Evolutionary conservation across 2,113 vertebrate genomes (phyloP).

Genomic region (Ellobius talpinus): DNA sequence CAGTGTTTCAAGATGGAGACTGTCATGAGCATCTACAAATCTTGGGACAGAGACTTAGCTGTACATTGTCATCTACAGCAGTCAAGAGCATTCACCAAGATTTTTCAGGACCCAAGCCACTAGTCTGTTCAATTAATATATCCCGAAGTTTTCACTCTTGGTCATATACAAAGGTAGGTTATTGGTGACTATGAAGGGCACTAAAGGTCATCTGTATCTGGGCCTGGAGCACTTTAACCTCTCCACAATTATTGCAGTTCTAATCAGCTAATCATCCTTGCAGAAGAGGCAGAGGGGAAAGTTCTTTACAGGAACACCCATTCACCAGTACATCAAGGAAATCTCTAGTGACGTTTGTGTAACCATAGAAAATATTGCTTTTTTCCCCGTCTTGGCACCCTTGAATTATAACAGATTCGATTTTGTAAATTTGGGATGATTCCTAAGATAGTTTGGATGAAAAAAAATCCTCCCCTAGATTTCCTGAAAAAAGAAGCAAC

Average conservation of each 20-base stretch:
- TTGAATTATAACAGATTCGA: neutral
- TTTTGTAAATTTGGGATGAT: neutral
- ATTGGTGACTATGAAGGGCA: neutral
- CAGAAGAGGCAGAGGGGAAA: neutral
- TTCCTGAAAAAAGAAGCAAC: neutral
- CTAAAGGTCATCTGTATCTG: neutral
- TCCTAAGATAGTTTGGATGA: neutral
- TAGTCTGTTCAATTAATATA: neutral
- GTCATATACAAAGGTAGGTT: neutral
- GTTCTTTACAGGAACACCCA: neutral
- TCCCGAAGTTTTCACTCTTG: neutral
- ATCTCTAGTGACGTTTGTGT: neutral
- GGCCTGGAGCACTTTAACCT: neutral
- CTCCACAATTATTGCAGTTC: neutral
- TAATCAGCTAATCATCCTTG: neutral
- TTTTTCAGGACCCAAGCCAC: neutral
- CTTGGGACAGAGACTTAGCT: neutral
- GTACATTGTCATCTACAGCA: neutral
- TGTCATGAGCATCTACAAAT: neutral
- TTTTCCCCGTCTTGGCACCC: neutral
- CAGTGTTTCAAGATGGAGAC: neutral
- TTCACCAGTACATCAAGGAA: neutral
- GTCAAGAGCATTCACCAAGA: neutral
- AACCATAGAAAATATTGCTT: neutral
- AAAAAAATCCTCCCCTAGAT: neutral